A percentile compares a stretch with the other conserved stretches of the same genome.
These are phyloP conservation scores for Latheticus oryzae DNA, from an alignment of 2,888 invertebrate genomes.

Conservation along the genomic window DNA sequence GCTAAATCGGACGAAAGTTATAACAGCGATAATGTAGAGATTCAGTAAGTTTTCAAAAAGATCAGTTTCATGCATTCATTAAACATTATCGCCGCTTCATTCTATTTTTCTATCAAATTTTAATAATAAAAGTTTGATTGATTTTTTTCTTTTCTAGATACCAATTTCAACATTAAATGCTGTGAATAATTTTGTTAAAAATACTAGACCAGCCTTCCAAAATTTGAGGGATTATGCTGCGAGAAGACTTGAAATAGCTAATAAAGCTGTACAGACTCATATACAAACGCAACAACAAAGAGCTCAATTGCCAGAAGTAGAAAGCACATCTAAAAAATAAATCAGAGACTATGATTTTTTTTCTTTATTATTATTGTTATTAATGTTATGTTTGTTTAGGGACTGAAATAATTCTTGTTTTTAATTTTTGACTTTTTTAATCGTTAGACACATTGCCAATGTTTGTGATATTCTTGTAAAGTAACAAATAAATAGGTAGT, in stretches of 20 bases:
- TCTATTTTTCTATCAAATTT: background rate
- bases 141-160: constrained; percentile 56
- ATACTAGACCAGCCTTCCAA: constrained; percentile 58
- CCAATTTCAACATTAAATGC: constrained; percentile 62
- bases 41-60: constrained; percentile 46
- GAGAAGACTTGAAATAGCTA: constrained; percentile 9
- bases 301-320: too few relatives aligned
- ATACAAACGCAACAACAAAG: constrained; percentile 28
- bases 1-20: constrained; percentile 54
- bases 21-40: constrained; percentile 57
- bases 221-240: constrained; percentile 48
- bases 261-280: constrained; percentile 12
- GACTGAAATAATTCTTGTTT: too few relatives aligned
- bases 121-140: constrained; percentile 1
- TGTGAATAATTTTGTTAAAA: constrained; percentile 61
- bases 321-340: too few relatives aligned
- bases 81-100: constrained; percentile 11
- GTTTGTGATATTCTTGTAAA: too few relatives aligned
- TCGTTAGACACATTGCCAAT: too few relatives aligned
- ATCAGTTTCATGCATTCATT: constrained; percentile 10
- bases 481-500: too few relatives aligned
- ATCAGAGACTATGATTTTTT: too few relatives aligned
- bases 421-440: too few relatives aligned
- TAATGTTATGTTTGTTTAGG: too few relatives aligned
- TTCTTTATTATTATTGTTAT: too few relatives aligned